Percentiles rank a stretch among this genome's conserved stretches.
These are phyloP conservation scores for Ypsolopha scabrella DNA, from an alignment of 2,888 invertebrate genomes.

Conservation along the genomic window DNA sequence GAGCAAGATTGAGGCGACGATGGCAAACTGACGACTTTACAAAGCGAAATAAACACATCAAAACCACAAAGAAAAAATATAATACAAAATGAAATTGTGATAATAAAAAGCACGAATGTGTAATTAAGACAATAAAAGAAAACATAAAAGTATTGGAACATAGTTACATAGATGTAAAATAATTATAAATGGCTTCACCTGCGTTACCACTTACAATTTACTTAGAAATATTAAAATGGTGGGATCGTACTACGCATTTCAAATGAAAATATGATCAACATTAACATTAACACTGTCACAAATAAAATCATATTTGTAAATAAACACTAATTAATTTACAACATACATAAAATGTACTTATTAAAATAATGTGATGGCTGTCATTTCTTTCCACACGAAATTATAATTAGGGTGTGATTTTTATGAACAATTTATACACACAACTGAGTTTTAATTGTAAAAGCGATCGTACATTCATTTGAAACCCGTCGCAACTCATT, in stretches of 20 bases:
- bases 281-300: neutral
- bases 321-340: too few species aligned
- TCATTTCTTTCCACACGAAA: too few species aligned
- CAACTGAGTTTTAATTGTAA: too few species aligned
- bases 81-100: neutral
- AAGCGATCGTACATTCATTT: conserved; percentile 1
- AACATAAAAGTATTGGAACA: conserved; percentile 1
- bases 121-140: neutral
- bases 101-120: neutral
- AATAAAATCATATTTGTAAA: too few species aligned
- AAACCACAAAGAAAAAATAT: conserved; percentile 5
- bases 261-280: conserved; percentile 2
- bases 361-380: too few species aligned
- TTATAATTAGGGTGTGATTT: too few species aligned
- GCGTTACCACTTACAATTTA: conserved; percentile 40
- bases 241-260: conserved; percentile 43
- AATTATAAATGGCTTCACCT: conserved; percentile 2
- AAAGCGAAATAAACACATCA: conserved; percentile 44
- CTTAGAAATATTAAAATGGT: conserved; percentile 53
- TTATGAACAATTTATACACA: too few species aligned
- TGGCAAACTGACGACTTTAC: conserved; percentile 23
- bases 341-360: too few species aligned
- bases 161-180: conserved; percentile 1
- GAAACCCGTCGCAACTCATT: conserved; percentile 45
- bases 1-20: conserved; percentile 13